Conservation (phyloP, 1,140 invertebrate species). For the Hypsibius dujardini region DNA sequence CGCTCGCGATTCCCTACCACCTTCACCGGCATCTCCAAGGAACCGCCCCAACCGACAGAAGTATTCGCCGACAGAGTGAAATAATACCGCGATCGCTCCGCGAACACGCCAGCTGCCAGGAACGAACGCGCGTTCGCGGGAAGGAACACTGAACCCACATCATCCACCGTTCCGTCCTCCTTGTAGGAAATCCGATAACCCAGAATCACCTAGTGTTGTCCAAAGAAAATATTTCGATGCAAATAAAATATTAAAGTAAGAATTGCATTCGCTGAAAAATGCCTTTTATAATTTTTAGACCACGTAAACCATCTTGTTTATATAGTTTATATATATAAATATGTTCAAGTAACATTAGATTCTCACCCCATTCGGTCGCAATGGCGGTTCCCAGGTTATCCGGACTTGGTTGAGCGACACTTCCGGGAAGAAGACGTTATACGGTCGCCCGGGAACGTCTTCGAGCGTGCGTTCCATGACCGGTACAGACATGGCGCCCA, state of each 20-base stretch:
- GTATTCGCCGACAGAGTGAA: constrained; percentile 11
- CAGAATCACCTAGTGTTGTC: too few species aligned
- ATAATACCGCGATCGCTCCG: background rate
- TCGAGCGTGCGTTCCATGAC: constrained; percentile 69
- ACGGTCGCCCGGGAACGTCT: constrained; percentile 78
- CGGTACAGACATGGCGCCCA: constrained; percentile 63
- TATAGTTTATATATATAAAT: too few species aligned
- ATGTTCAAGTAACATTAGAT: too few species aligned
- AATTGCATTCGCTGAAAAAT: too few species aligned
- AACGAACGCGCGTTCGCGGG: background rate
- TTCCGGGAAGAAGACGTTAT: constrained; percentile 84
- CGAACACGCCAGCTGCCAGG: background rate
- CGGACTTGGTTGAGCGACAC: constrained; percentile 73
- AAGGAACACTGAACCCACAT: background rate
- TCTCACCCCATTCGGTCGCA: constrained; percentile 87
- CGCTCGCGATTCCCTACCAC: background rate
- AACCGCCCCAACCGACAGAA: background rate
- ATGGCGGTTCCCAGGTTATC: constrained; percentile 84
- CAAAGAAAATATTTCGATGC: too few species aligned
- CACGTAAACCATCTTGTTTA: too few species aligned
- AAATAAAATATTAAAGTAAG: too few species aligned
- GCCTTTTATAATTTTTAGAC: too few species aligned
- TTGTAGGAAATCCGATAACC: constrained; percentile 1
- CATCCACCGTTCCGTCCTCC: background rate
- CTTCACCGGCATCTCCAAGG: background rate